Conservation (phyloP, 2,113 vertebrate genomes). For the Platichthys flesus region DNA sequence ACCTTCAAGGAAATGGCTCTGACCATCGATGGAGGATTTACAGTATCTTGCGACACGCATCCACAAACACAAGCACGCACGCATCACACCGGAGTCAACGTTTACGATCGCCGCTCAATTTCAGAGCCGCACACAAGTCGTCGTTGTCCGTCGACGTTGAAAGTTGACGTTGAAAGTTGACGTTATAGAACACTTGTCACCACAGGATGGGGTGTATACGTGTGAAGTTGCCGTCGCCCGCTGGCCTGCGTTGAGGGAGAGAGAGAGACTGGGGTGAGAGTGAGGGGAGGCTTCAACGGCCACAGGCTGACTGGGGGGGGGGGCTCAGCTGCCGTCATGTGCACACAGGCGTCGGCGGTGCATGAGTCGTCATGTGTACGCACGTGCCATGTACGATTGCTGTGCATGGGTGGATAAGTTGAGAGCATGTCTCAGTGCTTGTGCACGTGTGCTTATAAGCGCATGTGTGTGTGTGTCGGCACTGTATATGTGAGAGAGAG, state of each 20-base stretch:
- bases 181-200: slow-evolving; percentile 52
- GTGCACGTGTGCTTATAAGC: slow-evolving; percentile 16
- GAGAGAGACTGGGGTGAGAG: slow-evolving; percentile 24
- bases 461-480: slow-evolving; percentile 19
- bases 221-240: slow-evolving; percentile 25
- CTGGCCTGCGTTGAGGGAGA: slow-evolving; percentile 25
- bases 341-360: slow-evolving; percentile 36
- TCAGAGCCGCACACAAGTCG: slow-evolving; percentile 10
- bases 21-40: slow-evolving; percentile 36
- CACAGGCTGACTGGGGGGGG: slow-evolving; percentile 31
- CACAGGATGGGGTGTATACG: slow-evolving; percentile 32
- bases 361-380: slow-evolving; percentile 45
- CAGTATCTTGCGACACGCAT: slow-evolving; percentile 30
- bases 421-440: slow-evolving; percentile 34
- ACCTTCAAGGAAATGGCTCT: slow-evolving; percentile 51
- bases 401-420: slow-evolving; percentile 57
- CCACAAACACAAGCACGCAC: slow-evolving; percentile 7
- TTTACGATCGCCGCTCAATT: slow-evolving; percentile 14
- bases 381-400: slow-evolving; percentile 60
- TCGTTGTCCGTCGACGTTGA: slow-evolving; percentile 1
- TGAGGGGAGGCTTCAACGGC: slow-evolving; percentile 11
- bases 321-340: slow-evolving; percentile 63
- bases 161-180: slow-evolving; percentile 40
- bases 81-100: slow-evolving; percentile 1
- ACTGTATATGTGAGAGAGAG: slow-evolving; percentile 61